These are phyloP conservation scores for Arbacia lixula DNA, from an alignment of 53 echinoderm and acorn worm species.

Conservation along the genomic window DNA sequence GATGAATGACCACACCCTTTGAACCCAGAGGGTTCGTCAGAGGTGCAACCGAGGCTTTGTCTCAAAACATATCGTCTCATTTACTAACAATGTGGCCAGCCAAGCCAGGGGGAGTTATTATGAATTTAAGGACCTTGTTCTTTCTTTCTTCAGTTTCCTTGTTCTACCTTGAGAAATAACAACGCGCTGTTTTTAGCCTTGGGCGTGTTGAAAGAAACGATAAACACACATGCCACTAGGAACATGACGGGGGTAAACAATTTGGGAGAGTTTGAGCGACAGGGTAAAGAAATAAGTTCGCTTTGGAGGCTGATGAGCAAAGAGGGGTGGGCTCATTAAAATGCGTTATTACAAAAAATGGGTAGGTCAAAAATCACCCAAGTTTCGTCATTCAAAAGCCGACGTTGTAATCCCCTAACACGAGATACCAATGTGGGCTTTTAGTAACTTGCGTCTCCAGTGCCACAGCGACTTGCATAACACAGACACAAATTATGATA, in stretches of 20 bases:
- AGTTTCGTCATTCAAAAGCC: too few species aligned
- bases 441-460: too few species aligned
- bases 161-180: not conserved
- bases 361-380: too few species aligned
- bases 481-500: too few species aligned
- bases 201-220: slow-evolving; percentile 26
- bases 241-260: slow-evolving; percentile 5
- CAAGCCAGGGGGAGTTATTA: slow-evolving; percentile 11
- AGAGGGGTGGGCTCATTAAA: not conserved
- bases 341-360: too few species aligned
- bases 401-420: too few species aligned
- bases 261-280: not conserved
- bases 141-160: too few species aligned
- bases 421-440: too few species aligned
- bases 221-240: slow-evolving; percentile 23
- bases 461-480: too few species aligned
- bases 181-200: slow-evolving; percentile 9
- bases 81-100: not conserved
- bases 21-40: not conserved
- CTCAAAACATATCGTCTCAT: not conserved
- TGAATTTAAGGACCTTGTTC: slow-evolving; percentile 4
- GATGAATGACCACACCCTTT: too few species aligned
- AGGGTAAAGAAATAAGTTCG: not conserved
- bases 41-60: not conserved
- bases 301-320: not conserved